Conservation (phyloP, 1,140 invertebrate species). For the Battus philenor region DNA sequence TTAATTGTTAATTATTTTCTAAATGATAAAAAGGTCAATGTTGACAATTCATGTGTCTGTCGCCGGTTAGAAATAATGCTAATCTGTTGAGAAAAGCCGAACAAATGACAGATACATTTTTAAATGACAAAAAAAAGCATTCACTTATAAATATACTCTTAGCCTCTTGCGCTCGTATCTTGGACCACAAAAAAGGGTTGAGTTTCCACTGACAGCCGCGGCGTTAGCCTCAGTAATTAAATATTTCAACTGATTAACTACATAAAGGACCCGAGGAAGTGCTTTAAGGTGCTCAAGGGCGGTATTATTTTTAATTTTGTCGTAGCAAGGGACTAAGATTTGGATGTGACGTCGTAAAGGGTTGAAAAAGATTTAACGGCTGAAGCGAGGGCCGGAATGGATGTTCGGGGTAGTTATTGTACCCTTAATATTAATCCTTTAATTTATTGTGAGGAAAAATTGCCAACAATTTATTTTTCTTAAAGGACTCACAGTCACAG, state of each 20-base stretch:
- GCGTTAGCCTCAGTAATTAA: constrained; percentile 57
- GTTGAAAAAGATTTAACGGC: constrained; percentile 47
- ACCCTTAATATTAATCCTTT: constrained; percentile 56
- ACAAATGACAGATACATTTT: too few relatives aligned
- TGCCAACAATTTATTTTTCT: constrained; percentile 11
- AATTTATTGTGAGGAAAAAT: constrained; percentile 37
- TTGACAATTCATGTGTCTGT: too few relatives aligned
- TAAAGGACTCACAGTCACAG: constrained; percentile 6
- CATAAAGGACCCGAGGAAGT: constrained; percentile 43
- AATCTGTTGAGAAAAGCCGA: too few relatives aligned
- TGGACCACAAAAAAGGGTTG: constrained; percentile 37
- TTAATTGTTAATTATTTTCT: too few relatives aligned
- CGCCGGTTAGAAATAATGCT: too few relatives aligned
- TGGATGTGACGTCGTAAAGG: constrained; percentile 46
- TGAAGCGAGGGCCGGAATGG: constrained; percentile 37
- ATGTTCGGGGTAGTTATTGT: constrained; percentile 40
- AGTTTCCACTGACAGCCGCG: constrained; percentile 39
- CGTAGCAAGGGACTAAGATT: constrained; percentile 40
- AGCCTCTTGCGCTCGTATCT: constrained; percentile 18
- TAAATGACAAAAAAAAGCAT: too few relatives aligned
- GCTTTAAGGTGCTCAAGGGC: constrained; percentile 39
- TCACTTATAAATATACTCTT: too few relatives aligned
- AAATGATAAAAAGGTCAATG: too few relatives aligned
- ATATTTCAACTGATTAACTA: constrained; percentile 71
- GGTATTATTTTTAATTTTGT: constrained; percentile 67